These are phyloP conservation scores for Calameuta idolon DNA, from an alignment of 2,888 invertebrate genomes.

Conservation along the genomic window DNA sequence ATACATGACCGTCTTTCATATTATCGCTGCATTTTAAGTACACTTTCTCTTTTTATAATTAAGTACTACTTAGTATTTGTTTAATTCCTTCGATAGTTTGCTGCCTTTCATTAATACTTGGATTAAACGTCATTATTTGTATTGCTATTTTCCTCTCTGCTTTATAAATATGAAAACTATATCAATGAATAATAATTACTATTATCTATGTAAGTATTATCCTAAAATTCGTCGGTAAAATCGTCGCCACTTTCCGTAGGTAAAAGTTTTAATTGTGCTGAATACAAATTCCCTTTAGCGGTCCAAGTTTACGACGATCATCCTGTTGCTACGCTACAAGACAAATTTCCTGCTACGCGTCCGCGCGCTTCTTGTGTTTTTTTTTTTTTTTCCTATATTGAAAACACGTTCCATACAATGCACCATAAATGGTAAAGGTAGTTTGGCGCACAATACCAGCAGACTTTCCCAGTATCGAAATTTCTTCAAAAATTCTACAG, in stretches of 20 bases:
- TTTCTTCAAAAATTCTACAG: not conserved
- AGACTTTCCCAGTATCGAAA: not conserved
- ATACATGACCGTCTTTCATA: not conserved
- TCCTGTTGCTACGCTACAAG: not conserved
- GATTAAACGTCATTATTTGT: conserved; percentile 23
- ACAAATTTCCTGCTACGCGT: not conserved
- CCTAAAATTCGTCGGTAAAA: conserved; percentile 15
- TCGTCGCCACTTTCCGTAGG: not conserved
- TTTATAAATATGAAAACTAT: conserved; percentile 18
- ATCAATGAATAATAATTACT: conserved; percentile 11
- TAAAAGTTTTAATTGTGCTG: not conserved
- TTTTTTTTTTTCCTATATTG: not conserved
- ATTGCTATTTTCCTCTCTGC: conserved; percentile 16
- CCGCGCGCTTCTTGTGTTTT: too few species aligned
- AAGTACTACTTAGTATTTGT: conserved; percentile 49
- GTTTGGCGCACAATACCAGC: not conserved
- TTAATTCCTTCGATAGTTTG: conserved; percentile 43
- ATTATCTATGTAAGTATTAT: conserved; percentile 16
- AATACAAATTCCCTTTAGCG: not conserved
- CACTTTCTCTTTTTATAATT: conserved; percentile 46
- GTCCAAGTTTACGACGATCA: not conserved
- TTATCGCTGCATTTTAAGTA: conserved; percentile 39
- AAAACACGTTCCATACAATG: not conserved
- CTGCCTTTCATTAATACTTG: conserved; percentile 47
- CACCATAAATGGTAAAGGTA: not conserved